These are phyloP conservation scores for Leucophenga maculata DNA, from an alignment of 2,888 invertebrate genomes.

Conservation along the genomic window DNA sequence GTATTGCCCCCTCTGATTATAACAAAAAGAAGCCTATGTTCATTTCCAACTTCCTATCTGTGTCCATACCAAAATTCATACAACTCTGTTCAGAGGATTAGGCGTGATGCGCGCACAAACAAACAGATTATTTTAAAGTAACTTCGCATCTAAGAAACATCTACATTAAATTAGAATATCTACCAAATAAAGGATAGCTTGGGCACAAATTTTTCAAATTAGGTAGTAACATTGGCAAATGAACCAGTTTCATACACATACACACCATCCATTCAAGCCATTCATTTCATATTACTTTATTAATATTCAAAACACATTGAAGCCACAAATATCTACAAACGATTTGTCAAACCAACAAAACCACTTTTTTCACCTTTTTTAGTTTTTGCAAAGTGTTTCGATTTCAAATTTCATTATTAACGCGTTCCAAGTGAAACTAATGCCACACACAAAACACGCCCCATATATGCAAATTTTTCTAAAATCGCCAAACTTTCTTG, in stretches of 20 bases:
- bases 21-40: too few species aligned
- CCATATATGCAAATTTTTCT: constrained; percentile 21
- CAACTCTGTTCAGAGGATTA: too few species aligned
- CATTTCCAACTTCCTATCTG: too few species aligned
- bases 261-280: background rate
- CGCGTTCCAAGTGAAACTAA: constrained; percentile 11
- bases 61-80: too few species aligned
- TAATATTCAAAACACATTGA: constrained; percentile 20
- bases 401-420: constrained; percentile 5
- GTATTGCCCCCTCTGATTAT: too few species aligned
- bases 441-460: background rate
- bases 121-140: too few species aligned
- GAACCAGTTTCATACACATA: background rate
- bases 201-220: too few species aligned
- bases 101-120: too few species aligned
- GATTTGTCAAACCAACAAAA: constrained; percentile 6
- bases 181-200: too few species aligned
- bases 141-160: too few species aligned
- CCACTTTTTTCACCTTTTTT: background rate
- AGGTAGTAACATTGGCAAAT: background rate
- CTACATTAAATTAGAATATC: too few species aligned
- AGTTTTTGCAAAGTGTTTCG: too few species aligned
- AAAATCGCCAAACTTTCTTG: constrained; percentile 49
- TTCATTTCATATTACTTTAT: background rate
- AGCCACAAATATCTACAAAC: constrained; percentile 18